phyloP scores from a whole-genome alignment of 2,113 vertebrate genomes.

The Pachycephala philippinensis region DNA sequence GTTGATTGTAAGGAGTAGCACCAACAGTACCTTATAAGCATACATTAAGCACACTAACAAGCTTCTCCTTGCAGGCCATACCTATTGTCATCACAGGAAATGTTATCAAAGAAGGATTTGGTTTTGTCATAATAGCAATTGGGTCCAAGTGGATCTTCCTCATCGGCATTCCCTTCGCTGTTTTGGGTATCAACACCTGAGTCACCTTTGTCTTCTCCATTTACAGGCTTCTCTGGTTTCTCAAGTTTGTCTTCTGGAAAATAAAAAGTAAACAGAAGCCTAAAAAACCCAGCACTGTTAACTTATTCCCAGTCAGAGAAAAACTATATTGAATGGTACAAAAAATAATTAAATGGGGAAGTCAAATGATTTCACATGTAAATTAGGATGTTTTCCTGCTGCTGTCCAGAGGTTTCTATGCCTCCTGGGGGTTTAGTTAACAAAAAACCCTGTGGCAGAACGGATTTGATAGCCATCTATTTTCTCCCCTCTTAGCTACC shows the following conservation, averaged over 20 bases:
- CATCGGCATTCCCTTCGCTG: constrained; percentile 85
- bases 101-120: constrained; percentile 98
- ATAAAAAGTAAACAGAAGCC: neutral
- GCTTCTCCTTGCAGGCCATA: constrained; percentile 47
- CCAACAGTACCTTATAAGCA: neutral
- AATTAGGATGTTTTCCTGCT: neutral
- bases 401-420: neutral
- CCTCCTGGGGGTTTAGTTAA: neutral
- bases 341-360: neutral
- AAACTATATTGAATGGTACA: neutral
- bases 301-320: neutral
- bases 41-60: neutral
- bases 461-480: fast-evolving
- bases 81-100: constrained; percentile 93
- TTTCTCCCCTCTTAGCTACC: neutral
- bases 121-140: constrained; percentile 96
- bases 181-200: constrained; percentile 84
- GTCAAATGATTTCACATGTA: neutral
- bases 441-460: neutral
- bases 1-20: neutral
- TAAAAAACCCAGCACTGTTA: neutral
- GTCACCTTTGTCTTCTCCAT: constrained; percentile 92
- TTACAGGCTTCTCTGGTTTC: constrained; percentile 84
- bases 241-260: constrained; percentile 87
- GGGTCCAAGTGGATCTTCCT: constrained; percentile 85